Percentiles rank a stretch among this genome's conserved stretches.
Evolutionary conservation across 2,888 invertebrate genomes (phyloP).

Genomic region (Eupithecia tripunctaria): DNA sequence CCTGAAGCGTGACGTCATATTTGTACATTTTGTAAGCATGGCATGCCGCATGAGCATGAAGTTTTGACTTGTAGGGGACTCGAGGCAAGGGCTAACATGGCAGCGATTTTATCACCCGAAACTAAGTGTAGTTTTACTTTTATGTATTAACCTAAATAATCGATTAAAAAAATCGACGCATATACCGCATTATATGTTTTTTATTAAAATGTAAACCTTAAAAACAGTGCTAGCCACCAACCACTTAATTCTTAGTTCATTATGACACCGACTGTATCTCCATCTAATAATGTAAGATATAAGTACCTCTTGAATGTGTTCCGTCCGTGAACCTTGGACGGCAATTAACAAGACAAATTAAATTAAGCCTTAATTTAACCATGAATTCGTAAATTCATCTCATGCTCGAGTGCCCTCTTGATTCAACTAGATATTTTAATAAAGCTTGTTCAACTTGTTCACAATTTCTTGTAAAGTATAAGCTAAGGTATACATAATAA

Average conservation of each 20-base stretch:
- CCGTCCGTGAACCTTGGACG: conserved; percentile 64
- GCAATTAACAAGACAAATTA: conserved; percentile 61
- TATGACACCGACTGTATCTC: conserved; percentile 20
- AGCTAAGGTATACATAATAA: not conserved
- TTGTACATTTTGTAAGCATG: too few relatives aligned
- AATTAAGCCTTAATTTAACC: conserved; percentile 57
- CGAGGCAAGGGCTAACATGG: too few relatives aligned
- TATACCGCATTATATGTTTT: too few relatives aligned
- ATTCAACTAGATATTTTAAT: conserved; percentile 38
- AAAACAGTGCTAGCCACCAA: not conserved
- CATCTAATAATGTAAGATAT: conserved; percentile 72
- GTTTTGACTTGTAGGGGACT: too few relatives aligned
- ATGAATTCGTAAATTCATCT: conserved; percentile 44
- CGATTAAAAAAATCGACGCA: too few relatives aligned
- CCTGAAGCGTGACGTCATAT: too few relatives aligned
- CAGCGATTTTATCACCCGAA: too few relatives aligned
- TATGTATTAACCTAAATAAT: too few relatives aligned
- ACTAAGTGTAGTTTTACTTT: too few relatives aligned
- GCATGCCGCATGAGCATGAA: too few relatives aligned
- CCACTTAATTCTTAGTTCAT: not conserved
- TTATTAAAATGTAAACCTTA: not conserved
- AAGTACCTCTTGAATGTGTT: conserved; percentile 58
- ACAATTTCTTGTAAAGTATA: conserved; percentile 2
- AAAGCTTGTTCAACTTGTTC: conserved; percentile 9
- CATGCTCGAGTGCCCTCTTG: conserved; percentile 46